Percentiles rank a stretch among this genome's conserved stretches.
Evolutionary conservation across 2,888 invertebrate genomes (phyloP).

Genomic region (Tiliacea aurago): DNA sequence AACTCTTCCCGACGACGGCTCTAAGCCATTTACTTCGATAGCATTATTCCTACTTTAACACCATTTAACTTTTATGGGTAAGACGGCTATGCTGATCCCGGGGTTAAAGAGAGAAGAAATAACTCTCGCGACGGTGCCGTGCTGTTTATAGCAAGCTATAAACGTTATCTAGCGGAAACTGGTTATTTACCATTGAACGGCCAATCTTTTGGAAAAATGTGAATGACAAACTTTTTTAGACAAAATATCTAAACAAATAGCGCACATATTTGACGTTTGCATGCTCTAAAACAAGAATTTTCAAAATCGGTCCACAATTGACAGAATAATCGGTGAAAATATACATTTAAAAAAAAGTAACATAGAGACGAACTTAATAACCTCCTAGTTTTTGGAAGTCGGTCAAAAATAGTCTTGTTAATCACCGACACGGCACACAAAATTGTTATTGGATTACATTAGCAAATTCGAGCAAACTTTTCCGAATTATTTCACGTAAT

Average conservation of each 20-base stretch:
- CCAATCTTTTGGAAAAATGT: constrained; percentile 18
- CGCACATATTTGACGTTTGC: not conserved
- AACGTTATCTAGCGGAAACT: constrained; percentile 55
- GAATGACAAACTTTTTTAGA: not conserved
- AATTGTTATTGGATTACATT: constrained; percentile 15
- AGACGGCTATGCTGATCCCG: constrained; percentile 20
- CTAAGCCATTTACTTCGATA: constrained; percentile 52
- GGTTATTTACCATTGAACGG: constrained; percentile 19
- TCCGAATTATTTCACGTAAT: constrained; percentile 49
- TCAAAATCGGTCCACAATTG: too few species aligned
- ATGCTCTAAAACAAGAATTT: too few species aligned
- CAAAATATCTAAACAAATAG: not conserved
- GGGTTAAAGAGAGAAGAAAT: constrained; percentile 25
- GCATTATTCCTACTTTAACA: constrained; percentile 59
- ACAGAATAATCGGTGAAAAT: too few species aligned
- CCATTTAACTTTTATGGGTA: constrained; percentile 59
- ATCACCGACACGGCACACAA: not conserved
- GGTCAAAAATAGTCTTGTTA: not conserved
- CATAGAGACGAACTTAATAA: too few species aligned
- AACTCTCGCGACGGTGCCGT: constrained; percentile 14
- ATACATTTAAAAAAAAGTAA: too few species aligned
- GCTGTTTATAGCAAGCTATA: constrained; percentile 44
- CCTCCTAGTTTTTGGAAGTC: too few species aligned
- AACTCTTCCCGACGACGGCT: constrained; percentile 29
- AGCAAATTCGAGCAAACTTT: constrained; percentile 24